Conservation (phyloP, 2,888 invertebrate species). For the Sarcophaga variegata region DNA sequence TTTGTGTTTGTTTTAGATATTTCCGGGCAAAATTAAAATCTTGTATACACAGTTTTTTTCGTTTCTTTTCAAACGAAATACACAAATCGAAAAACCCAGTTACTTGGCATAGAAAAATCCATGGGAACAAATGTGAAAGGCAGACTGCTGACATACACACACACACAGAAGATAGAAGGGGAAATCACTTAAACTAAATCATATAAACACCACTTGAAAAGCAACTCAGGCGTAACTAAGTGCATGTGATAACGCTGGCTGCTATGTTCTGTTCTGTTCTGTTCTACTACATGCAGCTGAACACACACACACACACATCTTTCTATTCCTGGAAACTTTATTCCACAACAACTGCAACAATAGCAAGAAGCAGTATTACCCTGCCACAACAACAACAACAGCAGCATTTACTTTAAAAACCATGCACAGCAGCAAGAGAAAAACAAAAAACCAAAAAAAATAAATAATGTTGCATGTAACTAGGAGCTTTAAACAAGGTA, state of each 20-base stretch:
- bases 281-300: slow-evolving; percentile 28
- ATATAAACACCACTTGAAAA: slow-evolving; percentile 69
- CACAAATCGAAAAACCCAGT: slow-evolving; percentile 18
- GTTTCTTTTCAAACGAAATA: not conserved
- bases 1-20: slow-evolving; percentile 52
- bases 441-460: no score
- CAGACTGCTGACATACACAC: not conserved
- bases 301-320: slow-evolving; percentile 1
- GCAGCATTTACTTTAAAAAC: slow-evolving; percentile 21
- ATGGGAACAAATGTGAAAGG: slow-evolving; percentile 2
- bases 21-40: slow-evolving; percentile 66
- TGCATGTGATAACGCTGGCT: slow-evolving; percentile 69
- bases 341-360: slow-evolving; percentile 28
- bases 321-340: no score
- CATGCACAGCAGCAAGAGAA: no score
- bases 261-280: not conserved
- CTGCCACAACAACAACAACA: slow-evolving; percentile 34
- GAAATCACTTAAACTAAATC: slow-evolving; percentile 69
- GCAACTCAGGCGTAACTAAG: slow-evolving; percentile 67
- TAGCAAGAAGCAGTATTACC: not conserved
- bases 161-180: not conserved
- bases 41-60: slow-evolving; percentile 29
- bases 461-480: not conserved
- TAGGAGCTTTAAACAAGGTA: slow-evolving; percentile 45
- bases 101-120: slow-evolving; percentile 15